These are phyloP conservation scores for Diabrotica virgifera DNA, from an alignment of 1,140 invertebrate genomes.

Conservation along the genomic window DNA sequence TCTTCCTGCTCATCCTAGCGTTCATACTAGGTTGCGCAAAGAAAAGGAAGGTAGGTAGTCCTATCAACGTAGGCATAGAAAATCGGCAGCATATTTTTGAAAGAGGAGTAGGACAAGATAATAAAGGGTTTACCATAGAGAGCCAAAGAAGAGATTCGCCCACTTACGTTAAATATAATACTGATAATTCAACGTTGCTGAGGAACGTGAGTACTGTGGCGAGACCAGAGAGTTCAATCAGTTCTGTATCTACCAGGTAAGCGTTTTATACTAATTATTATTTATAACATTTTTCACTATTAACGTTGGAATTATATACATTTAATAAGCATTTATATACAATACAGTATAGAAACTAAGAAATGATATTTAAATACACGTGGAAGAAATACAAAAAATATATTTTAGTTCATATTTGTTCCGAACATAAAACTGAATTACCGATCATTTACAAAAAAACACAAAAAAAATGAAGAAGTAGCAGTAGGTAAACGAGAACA, in stretches of 20 bases:
- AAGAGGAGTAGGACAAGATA: slow-evolving; percentile 28
- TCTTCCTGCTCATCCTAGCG: slow-evolving; percentile 61
- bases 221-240: slow-evolving; percentile 36
- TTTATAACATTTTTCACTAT: too few species aligned
- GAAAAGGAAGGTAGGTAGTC: slow-evolving; percentile 51
- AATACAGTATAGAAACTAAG: too few species aligned
- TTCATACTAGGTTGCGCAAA: slow-evolving; percentile 60
- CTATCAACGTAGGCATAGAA: slow-evolving; percentile 18
- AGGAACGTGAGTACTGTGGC: slow-evolving; percentile 24
- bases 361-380: too few species aligned
- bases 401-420: too few species aligned
- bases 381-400: too few species aligned
- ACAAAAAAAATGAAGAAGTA: too few species aligned
- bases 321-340: too few species aligned
- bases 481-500: too few species aligned
- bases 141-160: slow-evolving; percentile 32
- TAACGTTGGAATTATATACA: too few species aligned
- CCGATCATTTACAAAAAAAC: too few species aligned
- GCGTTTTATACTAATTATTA: neutral
- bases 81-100: slow-evolving; percentile 38
- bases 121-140: slow-evolving; percentile 26
- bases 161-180: slow-evolving; percentile 43
- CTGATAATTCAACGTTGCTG: slow-evolving; percentile 36
- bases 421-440: too few species aligned
- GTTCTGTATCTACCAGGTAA: slow-evolving; percentile 36